Conservation (phyloP, 23 tunicate species). For the Styela clava region DNA sequence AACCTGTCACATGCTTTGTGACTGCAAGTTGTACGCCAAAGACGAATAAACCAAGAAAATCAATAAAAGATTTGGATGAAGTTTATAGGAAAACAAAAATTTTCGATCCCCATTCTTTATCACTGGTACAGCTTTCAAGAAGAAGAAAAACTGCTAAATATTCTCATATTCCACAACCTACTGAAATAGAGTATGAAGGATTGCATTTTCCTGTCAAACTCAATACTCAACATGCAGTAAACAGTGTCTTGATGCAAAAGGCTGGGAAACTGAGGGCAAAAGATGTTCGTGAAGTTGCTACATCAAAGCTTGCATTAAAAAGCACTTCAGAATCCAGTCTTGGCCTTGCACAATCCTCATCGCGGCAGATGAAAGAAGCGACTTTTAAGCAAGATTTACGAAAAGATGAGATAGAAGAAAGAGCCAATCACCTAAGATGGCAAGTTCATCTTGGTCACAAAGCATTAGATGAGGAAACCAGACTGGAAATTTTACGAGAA, state of each 20-base stretch:
- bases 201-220: constrained; percentile 41
- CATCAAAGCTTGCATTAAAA: not conserved
- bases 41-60: constrained; percentile 19
- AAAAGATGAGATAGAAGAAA: constrained; percentile 68
- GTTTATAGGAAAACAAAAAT: constrained; percentile 57
- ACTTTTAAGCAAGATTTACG: constrained; percentile 69
- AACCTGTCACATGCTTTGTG: constrained; percentile 60
- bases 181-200: constrained; percentile 52
- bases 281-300: constrained; percentile 43
- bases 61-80: constrained; percentile 73
- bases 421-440: constrained; percentile 89
- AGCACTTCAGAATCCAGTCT: not conserved
- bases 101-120: constrained; percentile 57
- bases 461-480: constrained; percentile 40
- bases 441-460: constrained; percentile 70
- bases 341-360: not conserved
- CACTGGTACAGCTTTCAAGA: constrained; percentile 67
- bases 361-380: constrained; percentile 83
- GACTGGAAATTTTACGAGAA: constrained; percentile 27
- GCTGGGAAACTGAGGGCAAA: constrained; percentile 70
- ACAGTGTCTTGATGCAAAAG: constrained; percentile 73
- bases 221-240: constrained; percentile 84
- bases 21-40: constrained; percentile 67
- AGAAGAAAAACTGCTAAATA: constrained; percentile 10
- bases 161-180: not conserved